phyloP scores from a whole-genome alignment of 2,797 vertebrate genomes.

The Tamandua tetradactyla region DNA sequence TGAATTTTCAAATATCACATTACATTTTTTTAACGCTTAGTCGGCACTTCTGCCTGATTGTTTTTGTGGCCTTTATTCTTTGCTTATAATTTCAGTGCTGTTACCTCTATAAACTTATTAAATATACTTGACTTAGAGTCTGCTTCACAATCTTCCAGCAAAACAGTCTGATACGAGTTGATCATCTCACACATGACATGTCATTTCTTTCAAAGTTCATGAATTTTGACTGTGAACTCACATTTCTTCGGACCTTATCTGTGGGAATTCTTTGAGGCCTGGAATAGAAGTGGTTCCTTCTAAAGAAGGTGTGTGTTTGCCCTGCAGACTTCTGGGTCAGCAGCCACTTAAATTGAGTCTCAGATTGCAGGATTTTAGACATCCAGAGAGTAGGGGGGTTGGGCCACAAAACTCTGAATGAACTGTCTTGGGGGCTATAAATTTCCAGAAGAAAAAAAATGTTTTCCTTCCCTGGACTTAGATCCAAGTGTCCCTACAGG shows the following conservation, averaged over 20 bases:
- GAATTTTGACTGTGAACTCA: constrained; percentile 15
- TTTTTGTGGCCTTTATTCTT: background rate
- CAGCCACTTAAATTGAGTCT: background rate
- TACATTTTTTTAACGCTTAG: background rate
- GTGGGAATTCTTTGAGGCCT: background rate
- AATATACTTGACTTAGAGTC: background rate
- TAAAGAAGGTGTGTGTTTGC: background rate
- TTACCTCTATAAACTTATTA: background rate
- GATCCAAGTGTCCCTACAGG: background rate
- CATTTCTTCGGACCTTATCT: background rate
- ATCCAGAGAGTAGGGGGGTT: background rate
- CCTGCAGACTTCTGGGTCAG: background rate
- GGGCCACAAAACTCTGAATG: background rate
- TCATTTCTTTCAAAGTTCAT: background rate
- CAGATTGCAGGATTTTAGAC: background rate
- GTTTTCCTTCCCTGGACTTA: background rate
- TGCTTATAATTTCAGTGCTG: background rate
- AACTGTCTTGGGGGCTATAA: background rate
- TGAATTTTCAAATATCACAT: background rate
- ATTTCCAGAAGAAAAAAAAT: background rate
- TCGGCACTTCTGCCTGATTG: background rate
- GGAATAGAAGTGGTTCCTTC: background rate
- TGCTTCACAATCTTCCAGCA: background rate
- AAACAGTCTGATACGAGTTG: background rate
- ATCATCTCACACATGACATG: background rate